Percentiles rank a stretch among this genome's conserved stretches.
Conservation (phyloP, 2,888 invertebrate species). For the Aplocera efformata region DNA sequence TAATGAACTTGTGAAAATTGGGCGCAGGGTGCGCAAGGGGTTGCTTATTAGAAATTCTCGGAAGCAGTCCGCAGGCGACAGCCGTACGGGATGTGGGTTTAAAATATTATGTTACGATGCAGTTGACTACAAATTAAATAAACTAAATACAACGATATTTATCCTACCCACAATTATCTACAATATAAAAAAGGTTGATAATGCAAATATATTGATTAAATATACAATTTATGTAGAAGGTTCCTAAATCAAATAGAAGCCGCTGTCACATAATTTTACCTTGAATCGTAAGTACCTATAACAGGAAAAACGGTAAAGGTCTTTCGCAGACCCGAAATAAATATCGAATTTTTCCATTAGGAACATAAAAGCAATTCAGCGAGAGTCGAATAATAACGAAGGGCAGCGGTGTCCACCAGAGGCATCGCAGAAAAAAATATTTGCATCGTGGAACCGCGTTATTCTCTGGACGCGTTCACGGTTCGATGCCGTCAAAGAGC, state of each 20-base stretch:
- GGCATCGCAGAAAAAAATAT: conserved; percentile 70
- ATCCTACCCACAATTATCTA: neutral
- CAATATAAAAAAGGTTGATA: neutral
- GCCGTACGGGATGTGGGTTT: conserved; percentile 41
- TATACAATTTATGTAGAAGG: conserved; percentile 7
- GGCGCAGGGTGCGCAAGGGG: conserved; percentile 55
- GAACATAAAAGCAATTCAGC: conserved; percentile 76
- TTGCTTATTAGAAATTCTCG: conserved; percentile 64
- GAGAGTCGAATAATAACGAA: conserved; percentile 78
- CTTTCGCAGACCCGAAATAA: conserved; percentile 69
- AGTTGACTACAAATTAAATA: conserved; percentile 11
- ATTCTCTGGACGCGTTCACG: conserved; percentile 41
- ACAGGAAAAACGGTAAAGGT: conserved; percentile 62
- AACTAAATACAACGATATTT: neutral
- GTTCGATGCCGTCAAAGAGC: conserved; percentile 33
- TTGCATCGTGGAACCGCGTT: conserved; percentile 57
- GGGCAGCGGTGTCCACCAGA: conserved; percentile 71
- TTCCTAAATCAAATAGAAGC: conserved; percentile 24
- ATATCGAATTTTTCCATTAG: conserved; percentile 77
- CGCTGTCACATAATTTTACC: conserved; percentile 51
- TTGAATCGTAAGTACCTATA: conserved; percentile 49
- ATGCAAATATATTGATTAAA: conserved; percentile 7
- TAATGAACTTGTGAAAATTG: conserved; percentile 68
- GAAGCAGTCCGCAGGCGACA: conserved; percentile 47
- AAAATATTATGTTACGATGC: conserved; percentile 35